A percentile compares a stretch with the other conserved stretches of the same genome.
Evolutionary conservation across 2,888 invertebrate species (phyloP).

Genomic region (Leptopilina drosophilae): DNA sequence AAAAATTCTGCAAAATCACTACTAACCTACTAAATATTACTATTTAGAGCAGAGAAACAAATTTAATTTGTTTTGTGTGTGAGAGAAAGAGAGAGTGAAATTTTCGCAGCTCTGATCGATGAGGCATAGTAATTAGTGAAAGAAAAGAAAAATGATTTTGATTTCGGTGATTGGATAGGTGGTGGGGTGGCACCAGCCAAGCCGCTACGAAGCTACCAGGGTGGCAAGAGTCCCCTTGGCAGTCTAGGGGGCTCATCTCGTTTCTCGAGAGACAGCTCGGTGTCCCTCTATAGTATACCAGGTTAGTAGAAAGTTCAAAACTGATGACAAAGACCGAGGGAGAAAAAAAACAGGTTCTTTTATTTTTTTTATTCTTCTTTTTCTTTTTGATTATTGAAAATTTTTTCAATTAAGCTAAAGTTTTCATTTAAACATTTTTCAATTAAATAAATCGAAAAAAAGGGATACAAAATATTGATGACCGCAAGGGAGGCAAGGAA

Average conservation of each 20-base stretch:
- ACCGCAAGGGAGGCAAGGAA: background rate
- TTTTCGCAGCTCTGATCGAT: constrained; percentile 5
- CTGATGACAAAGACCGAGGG: constrained; percentile 9
- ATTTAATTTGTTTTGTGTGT: background rate
- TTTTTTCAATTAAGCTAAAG: too few relatives aligned
- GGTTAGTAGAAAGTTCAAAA: constrained; percentile 77
- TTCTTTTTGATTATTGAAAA: background rate
- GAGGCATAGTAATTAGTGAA: constrained; percentile 21
- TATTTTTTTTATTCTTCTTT: background rate
- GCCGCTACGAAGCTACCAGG: constrained; percentile 81
- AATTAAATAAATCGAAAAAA: too few relatives aligned
- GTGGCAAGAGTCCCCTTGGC: constrained; percentile 76
- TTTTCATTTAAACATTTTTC: too few relatives aligned
- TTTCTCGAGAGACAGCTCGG: constrained; percentile 76
- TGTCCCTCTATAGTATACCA: constrained; percentile 80
- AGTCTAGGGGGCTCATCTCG: constrained; percentile 74
- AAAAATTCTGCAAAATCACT: background rate
- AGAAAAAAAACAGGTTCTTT: background rate
- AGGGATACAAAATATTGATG: background rate
- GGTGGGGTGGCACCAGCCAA: constrained; percentile 80
- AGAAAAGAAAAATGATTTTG: constrained; percentile 54
- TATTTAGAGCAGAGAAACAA: background rate
- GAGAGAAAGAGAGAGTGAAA: background rate
- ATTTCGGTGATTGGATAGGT: constrained; percentile 74
- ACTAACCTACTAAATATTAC: too few relatives aligned